Base-by-base conservation (phyloP, 2,888 invertebrate genomes). In the Hirudinaria manillensis region DNA sequence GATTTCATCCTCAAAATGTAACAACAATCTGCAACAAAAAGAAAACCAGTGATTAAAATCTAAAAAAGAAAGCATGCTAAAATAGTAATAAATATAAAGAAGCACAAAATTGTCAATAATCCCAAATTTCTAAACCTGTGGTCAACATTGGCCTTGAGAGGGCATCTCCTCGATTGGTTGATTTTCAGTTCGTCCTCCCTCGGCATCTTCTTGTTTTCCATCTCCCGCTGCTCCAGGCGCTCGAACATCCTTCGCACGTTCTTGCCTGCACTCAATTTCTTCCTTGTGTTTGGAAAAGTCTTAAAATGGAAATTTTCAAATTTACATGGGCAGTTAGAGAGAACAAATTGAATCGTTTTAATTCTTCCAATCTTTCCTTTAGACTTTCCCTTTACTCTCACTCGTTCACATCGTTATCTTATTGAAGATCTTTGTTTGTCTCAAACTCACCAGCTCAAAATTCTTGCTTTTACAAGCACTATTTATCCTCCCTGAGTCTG, bases 71-170 rank as follows among this genome's bases (percentile, higher is more conserved):
- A 10, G 38, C 3, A 38, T 38, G 38, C 38, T 6, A 27, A 7
- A 21, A 56, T 16, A 24, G 16, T 16, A 56, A 16, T 7, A 56
- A 3, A 61, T 1, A n/a, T n/a, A n/a, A n/a, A n/a, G n/a, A n/a
- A n/a, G n/a, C n/a, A n/a, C n/a, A n/a, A 61, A 61, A 61, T 27
- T 10, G 7, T 16, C 29, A 61, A 61, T 16, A 61, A 24, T 27
- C 3, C 29, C 24, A 21, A 7, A 10, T 61, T 61, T 27, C 61
- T n/a, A n/a, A 61, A 68, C 68, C 68, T 68, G 34, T 68, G 68
- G n/a, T 68, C 68, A 2, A 10, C 16, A n/a, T 68, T 68, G 36
- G 68, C 68, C 36, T 68, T 68, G 36, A 68, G n/a, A 36, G 68
- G 68, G 16, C n/a, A 29, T 16, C 68, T 68, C 36, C 32, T 68